Evolutionary conservation across 1,140 invertebrate genomes (phyloP).

Genomic region (Lepidurus apus): DNA sequence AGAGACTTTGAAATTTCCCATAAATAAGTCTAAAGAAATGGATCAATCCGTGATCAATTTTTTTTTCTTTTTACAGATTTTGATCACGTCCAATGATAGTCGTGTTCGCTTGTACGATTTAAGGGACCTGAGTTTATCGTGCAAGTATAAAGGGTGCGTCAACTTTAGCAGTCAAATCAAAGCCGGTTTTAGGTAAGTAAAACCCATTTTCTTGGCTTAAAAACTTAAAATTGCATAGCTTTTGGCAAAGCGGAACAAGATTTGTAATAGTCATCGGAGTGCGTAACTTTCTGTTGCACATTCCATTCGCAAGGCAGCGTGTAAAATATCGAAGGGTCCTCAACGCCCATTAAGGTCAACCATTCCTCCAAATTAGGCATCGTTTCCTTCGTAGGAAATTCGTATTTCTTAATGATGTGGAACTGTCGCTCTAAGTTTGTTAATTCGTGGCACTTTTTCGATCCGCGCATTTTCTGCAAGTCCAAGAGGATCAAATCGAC

Average conservation of each 20-base stretch:
- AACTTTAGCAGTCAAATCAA: slow-evolving; percentile 97
- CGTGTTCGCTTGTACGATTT: slow-evolving; percentile 93
- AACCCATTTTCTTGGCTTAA: slow-evolving; percentile 15
- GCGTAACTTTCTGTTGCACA: slow-evolving; percentile 30
- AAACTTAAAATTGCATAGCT: slow-evolving; percentile 37
- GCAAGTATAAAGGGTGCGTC: slow-evolving; percentile 92
- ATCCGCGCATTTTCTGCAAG: slow-evolving; percentile 36
- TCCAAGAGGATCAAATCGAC: slow-evolving; percentile 35
- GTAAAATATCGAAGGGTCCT: slow-evolving; percentile 36
- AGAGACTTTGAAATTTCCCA: neutral
- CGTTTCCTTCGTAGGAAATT: slow-evolving; percentile 30
- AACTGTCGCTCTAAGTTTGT: slow-evolving; percentile 34
- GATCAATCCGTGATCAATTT: neutral
- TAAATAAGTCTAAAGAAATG: neutral
- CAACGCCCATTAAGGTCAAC: slow-evolving; percentile 36
- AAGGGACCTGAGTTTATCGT: slow-evolving; percentile 88
- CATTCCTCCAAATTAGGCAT: slow-evolving; percentile 36
- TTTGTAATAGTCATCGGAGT: slow-evolving; percentile 30
- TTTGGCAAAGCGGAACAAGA: slow-evolving; percentile 10
- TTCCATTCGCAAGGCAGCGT: slow-evolving; percentile 38
- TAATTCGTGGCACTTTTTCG: slow-evolving; percentile 29
- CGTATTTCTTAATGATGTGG: slow-evolving; percentile 36
- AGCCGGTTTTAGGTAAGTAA: slow-evolving; percentile 68
- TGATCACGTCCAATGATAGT: slow-evolving; percentile 98
- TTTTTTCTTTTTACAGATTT: slow-evolving; percentile 53